These are phyloP conservation scores for Octonoba sinensis DNA, from an alignment of 2,888 invertebrate species.

Conservation along the genomic window DNA sequence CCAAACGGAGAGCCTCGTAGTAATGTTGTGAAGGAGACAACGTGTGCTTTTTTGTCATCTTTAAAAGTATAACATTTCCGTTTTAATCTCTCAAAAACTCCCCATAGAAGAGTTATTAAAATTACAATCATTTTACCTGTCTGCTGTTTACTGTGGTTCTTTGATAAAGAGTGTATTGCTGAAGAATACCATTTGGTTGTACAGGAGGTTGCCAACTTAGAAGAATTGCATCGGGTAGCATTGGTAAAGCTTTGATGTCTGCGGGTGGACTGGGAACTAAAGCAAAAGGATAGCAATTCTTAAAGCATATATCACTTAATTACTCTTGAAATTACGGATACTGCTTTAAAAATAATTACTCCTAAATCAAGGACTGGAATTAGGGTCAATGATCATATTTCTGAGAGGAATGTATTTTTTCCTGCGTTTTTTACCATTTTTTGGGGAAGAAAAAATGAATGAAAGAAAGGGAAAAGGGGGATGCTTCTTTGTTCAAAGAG, in stretches of 20 bases:
- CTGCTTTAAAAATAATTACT: too few relatives aligned
- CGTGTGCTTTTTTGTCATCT: constrained; percentile 59
- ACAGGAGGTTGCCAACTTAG: constrained; percentile 94
- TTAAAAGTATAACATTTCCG: background rate
- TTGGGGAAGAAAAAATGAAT: too few relatives aligned
- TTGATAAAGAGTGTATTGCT: constrained; percentile 89
- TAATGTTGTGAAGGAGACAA: constrained; percentile 58
- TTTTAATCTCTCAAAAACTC: background rate
- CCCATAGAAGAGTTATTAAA: background rate
- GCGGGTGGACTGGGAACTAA: constrained; percentile 93
- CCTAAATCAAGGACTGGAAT: too few relatives aligned
- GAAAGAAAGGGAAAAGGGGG: too few relatives aligned
- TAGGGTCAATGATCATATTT: too few relatives aligned
- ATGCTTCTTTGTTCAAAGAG: too few relatives aligned
- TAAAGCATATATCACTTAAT: too few relatives aligned
- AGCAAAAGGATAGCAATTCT: background rate
- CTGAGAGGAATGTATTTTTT: too few relatives aligned
- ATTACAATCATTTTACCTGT: constrained; percentile 29
- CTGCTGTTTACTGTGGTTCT: constrained; percentile 46
- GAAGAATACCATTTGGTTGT: constrained; percentile 92
- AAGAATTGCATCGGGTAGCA: constrained; percentile 90
- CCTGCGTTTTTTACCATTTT: too few relatives aligned
- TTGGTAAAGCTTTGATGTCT: constrained; percentile 91
- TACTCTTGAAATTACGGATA: background rate
- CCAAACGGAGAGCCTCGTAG: constrained; percentile 60